phyloP scores from a whole-genome alignment of 2,888 invertebrate species.

The Drosophila meridiana region DNA sequence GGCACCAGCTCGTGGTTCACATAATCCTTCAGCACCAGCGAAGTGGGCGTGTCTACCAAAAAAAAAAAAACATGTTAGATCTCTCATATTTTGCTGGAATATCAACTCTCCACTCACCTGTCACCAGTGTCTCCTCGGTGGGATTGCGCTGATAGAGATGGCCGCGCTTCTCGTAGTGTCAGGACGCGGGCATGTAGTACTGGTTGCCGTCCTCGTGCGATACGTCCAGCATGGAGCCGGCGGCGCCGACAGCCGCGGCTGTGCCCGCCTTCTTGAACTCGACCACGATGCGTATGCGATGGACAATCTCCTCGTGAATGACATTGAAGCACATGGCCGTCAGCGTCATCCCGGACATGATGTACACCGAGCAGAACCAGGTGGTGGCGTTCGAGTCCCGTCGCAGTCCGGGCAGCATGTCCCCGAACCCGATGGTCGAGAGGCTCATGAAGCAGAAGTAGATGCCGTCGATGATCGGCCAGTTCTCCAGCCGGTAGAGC shows the following conservation, averaged over 20 bases:
- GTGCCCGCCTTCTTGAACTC: conserved; percentile 81
- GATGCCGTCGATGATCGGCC: conserved; percentile 95
- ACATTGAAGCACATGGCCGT: conserved; percentile 97
- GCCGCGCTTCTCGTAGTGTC: conserved; percentile 84
- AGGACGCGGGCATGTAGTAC: conserved; percentile 82
- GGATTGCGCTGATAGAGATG: conserved; percentile 86
- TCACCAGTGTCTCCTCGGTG: conserved; percentile 87
- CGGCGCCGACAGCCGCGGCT: conserved; percentile 11
- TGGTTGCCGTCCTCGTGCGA: conserved; percentile 74
- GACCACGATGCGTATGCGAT: conserved; percentile 89
- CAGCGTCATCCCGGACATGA: conserved; percentile 93
- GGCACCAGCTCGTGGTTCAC: conserved; percentile 85
- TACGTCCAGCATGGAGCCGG: conserved; percentile 64
- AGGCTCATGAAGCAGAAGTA: conserved; percentile 98
- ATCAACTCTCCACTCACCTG: conserved; percentile 67
- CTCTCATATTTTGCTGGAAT: neutral
- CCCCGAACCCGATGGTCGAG: conserved; percentile 96
- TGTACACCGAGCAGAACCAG: conserved; percentile 95
- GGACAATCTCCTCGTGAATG: conserved; percentile 94
- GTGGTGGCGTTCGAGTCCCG: conserved; percentile 88
- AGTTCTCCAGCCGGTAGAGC: conserved; percentile 95
- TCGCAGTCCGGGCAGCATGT: conserved; percentile 90
- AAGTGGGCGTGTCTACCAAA: conserved; percentile 86
- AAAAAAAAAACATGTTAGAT: no score
- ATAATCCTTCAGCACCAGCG: conserved; percentile 84